Evolutionary conservation across 1,140 invertebrate species (phyloP).

Genomic region (Anastrepha ludens): DNA sequence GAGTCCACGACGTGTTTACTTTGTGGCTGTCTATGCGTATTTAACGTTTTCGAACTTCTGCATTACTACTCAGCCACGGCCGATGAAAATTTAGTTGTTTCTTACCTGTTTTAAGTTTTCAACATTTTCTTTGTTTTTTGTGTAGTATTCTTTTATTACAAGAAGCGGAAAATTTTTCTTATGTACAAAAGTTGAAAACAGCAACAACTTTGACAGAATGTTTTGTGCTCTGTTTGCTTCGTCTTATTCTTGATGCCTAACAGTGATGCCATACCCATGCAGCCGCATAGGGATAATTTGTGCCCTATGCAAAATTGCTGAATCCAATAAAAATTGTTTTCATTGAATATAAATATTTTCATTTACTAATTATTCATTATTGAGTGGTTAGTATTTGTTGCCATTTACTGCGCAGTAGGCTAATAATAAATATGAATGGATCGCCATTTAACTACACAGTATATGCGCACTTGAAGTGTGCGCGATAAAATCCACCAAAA

Average conservation of each 20-base stretch:
- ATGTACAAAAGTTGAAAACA: conserved; percentile 40
- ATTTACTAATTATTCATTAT: too few species aligned
- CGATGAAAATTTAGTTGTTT: conserved; percentile 33
- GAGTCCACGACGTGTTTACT: background rate
- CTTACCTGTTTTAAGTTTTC: conserved; percentile 34
- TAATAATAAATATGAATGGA: too few species aligned
- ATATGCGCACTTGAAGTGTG: too few species aligned
- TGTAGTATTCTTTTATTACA: conserved; percentile 22
- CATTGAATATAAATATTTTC: too few species aligned
- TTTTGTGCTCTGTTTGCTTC: conserved; percentile 19
- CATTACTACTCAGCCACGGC: background rate
- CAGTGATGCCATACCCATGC: background rate
- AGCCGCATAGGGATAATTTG: background rate
- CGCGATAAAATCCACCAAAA: too few species aligned
- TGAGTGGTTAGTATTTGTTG: too few species aligned
- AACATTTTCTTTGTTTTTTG: conserved; percentile 47
- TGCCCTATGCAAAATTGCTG: background rate
- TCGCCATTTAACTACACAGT: too few species aligned
- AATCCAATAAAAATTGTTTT: too few species aligned
- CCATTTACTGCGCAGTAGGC: too few species aligned
- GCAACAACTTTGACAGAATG: conserved; percentile 42
- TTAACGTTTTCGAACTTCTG: background rate
- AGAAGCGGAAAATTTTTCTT: conserved; percentile 11
- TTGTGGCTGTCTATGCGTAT: background rate
- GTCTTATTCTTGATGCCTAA: background rate